Base-by-base conservation (phyloP, 2,113 vertebrate genomes). In the Tyto alba region DNA sequence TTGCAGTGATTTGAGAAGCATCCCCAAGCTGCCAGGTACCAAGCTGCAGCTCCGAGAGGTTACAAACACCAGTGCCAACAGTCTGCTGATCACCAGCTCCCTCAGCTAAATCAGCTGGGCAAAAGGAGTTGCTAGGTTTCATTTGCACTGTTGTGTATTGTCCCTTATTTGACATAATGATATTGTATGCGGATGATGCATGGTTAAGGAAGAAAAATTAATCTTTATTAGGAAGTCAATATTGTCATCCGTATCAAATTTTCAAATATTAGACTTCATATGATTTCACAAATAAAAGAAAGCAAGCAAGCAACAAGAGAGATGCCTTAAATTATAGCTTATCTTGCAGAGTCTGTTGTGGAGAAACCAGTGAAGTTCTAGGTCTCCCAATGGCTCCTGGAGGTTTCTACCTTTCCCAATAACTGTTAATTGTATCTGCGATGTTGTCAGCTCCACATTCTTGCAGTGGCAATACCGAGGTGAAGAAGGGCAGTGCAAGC, bases 41-140 rank as follows among this genome's bases (percentile, higher is more conserved):
- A 45, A 38, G 26, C 5, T 77, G 26, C 13, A 29, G 21, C 83
- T 96, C 66, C 59, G 34, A 76, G 74, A 43, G 21, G 29, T 64
- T 88, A 40, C 27, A 57, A 63, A 67, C 0, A 0, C 10, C 22
- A 62, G 0, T 69, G 47, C 32, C 66, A 71, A 20, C 20, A 55
- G 29, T 48, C 23, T 71, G 0, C 25, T 62, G 30, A 41, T 86
- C 47, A 38, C 9, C 34, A 63, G 30, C 26, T 74, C 36, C 50
- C 18, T 38, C 4, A 2, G 26, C 36, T 88, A 55, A 80, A 80
- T 76, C 32, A 52, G 13, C 45, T 67, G 60, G 47, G 27, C 43
- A 67, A 45, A 66, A 80, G 14, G 32, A 55, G 47, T 63, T 80
- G 47, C 47, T 21, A 36, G 17, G 12, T 87, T 94, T 93, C 29